phyloP scores from a whole-genome alignment of 1,140 invertebrate species.

The Calycopis cecrops region DNA sequence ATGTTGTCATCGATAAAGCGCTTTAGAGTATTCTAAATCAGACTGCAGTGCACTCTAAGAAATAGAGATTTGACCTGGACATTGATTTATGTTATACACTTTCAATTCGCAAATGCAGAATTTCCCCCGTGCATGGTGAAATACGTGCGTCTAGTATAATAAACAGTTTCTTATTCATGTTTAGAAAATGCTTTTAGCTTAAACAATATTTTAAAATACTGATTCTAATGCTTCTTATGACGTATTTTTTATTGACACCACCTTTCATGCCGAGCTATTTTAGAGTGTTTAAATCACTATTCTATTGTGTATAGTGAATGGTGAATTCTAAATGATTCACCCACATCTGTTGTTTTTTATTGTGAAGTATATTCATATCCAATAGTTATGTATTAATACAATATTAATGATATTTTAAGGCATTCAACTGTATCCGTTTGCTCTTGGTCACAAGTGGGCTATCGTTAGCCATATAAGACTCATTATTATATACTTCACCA shows the following conservation, averaged over 20 bases:
- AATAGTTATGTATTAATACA: neutral
- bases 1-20: slow-evolving; percentile 1
- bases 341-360: no score
- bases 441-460: neutral
- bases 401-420: slow-evolving; percentile 7
- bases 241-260: no score
- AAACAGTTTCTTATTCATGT: no score
- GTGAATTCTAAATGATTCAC: no score
- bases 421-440: neutral
- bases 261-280: no score
- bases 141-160: no score
- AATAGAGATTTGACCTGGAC: neutral
- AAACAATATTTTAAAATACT: no score
- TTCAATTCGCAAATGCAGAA: neutral
- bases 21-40: slow-evolving; percentile 11
- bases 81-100: slow-evolving; percentile 2
- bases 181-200: no score
- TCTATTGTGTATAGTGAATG: no score
- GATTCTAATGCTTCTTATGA: no score
- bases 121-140: neutral
- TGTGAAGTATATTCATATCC: no score
- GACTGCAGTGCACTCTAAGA: slow-evolving; percentile 8
- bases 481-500: slow-evolving; percentile 1
- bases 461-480: neutral
- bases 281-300: no score